Base-by-base conservation (phyloP, 2,888 invertebrate genomes). In the Pyralis farinalis region DNA sequence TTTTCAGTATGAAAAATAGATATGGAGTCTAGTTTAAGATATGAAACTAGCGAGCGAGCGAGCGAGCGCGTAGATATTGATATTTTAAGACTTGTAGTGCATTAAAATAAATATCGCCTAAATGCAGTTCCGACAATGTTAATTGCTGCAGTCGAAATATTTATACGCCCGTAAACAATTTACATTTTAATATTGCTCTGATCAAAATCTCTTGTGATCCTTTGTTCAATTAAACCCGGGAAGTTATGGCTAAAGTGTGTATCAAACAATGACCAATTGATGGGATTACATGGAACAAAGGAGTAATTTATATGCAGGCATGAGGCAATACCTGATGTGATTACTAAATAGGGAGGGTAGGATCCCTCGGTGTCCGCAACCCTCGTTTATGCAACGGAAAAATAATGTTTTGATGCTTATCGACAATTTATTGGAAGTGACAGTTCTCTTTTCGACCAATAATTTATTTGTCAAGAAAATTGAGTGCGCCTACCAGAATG, bases 221-320 rank as follows among this genome's bases (percentile, higher is more conserved):
- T 41, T 40, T 36, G 36, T 30, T 31, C 40, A 45, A 46, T 46
- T 46, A 46, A 42, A 16, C 10, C 16, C 6, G 32, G 32, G 37
- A 46, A 44, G 41, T 48, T 47, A 42, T 44, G 34, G 46, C 33
- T 43, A 33, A 39, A 40, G 29, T 37, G 41, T 39, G 28, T 58
- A 52, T 64, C 58, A 66, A 71, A 76, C 76, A 78, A 75, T 70
- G 47, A 65, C 43, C 58, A 57, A 69, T 68, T 75, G 70, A 81
- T 75, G 55, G 58, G 68, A 75, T 77, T 75, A 77, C 51, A 44
- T 53, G 34, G 53, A 56, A 83, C 80, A 85, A 83, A 78, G 73
- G 71, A 69, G 75, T 80, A 76, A 81, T 86, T 82, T 86, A 81
- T 86, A 83, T 84, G 81, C 83, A 79, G 67, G 71, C 16, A 16